Base-by-base conservation (phyloP, 2,888 invertebrate genomes). In the Phyto melanocephala region DNA sequence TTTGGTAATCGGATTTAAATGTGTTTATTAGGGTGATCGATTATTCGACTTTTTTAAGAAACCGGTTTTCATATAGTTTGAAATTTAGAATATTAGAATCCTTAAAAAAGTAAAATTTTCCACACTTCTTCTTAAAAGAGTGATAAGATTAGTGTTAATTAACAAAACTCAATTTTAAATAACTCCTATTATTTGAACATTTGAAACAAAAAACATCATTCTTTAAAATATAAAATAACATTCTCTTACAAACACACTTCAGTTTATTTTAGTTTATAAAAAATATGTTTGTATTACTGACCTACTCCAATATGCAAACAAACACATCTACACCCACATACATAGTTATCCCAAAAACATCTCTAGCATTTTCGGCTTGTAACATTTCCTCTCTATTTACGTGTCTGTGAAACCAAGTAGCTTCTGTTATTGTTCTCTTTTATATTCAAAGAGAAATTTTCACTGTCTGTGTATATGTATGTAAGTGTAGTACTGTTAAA, bases 251-350 rank as follows among this genome's bases (percentile, higher is more conserved):
- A 4, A 50, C 10, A 5, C 7, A 45, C 15, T 45, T 3, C n/a
- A 45, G 17, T 45, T 3, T 17, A 15, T 45, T 7, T 17, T 17
- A 5, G 15, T 5, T 15, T 15, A 1, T 15, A 17, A 45, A 42
- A 42, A n/a, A 45, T 22, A 28, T 37, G 24, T 74, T 78, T 78
- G 74, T 81, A 63, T 65, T 58, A 81, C 81, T 81, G 81, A 81
- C 81, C 81, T 81, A 81, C 74, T 81, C 68, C 52, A 81, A 74
- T 42, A 33, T 37, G 58, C 15, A 52, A 33, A 17, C 10, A n/a
- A 3, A 28, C n/a, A 5, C 11, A 45, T 33, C 5, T 17, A 58
- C 62, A 72, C 62, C 70, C 71, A 54, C 52, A 68, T 50, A 42
- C n/a, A 40, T 13, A 28, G 6, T 5, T 15, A 0, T 24, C 6